Evolutionary conservation across 2,113 vertebrate species (phyloP).

Genomic region (Mus spicilegus): DNA sequence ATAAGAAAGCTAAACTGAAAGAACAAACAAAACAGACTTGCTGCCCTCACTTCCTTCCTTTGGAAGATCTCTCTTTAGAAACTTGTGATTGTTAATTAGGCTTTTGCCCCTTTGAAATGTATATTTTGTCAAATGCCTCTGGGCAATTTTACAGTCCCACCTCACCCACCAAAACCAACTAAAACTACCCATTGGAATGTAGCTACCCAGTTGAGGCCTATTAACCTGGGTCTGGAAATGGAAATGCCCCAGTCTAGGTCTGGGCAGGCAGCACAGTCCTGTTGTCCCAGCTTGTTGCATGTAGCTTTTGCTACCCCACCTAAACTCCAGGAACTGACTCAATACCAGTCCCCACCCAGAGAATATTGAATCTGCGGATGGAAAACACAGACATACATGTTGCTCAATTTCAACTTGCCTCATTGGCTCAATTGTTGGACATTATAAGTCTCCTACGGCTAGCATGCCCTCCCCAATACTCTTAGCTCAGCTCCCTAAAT

Average conservation of each 20-base stretch:
- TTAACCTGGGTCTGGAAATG: background rate
- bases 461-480: too few species aligned
- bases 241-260: background rate
- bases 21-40: background rate
- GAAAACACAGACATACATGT: too few species aligned
- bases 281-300: too few species aligned
- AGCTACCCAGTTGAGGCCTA: background rate
- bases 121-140: background rate
- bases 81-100: background rate
- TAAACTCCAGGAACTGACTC: too few species aligned
- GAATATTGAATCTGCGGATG: too few species aligned
- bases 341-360: too few species aligned
- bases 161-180: too few species aligned
- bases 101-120: background rate
- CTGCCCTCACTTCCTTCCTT: background rate
- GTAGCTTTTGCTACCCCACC: too few species aligned
- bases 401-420: too few species aligned
- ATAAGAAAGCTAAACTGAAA: background rate
- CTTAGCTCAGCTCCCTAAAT: too few species aligned
- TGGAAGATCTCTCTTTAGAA: background rate
- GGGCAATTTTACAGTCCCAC: background rate
- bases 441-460: too few species aligned
- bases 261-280: background rate
- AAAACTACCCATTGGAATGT: background rate
- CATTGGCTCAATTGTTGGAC: too few species aligned